Evolutionary conservation across 2,113 vertebrate species (phyloP).

Genomic region (Callospermophilus lateralis): DNA sequence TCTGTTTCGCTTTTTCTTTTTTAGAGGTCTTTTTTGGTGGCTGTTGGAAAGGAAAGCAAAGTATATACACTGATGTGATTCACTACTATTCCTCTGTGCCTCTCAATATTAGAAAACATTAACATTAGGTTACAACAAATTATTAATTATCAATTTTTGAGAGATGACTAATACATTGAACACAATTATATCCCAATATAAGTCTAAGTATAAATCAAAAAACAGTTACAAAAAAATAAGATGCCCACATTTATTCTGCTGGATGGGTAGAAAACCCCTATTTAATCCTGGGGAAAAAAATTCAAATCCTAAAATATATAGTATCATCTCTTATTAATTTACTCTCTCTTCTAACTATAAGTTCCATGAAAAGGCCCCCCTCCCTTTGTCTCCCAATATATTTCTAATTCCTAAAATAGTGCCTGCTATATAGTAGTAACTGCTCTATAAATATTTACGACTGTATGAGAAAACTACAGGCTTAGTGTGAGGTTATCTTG

Average conservation of each 20-base stretch:
- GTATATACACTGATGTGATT: constrained; percentile 1
- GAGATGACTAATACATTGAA: not conserved
- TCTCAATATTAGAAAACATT: not conserved
- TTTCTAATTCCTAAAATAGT: not conserved
- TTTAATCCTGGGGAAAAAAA: constrained; percentile 8
- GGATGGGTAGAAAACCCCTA: not conserved
- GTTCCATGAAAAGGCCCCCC: not conserved
- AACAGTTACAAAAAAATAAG: not conserved
- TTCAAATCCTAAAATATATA: not conserved
- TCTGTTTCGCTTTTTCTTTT: constrained; percentile 88
- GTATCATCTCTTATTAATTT: not conserved
- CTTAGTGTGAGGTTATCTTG: not conserved
- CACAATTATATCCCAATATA: not conserved
- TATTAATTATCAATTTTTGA: not conserved
- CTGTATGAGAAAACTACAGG: not conserved
- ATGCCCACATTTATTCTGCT: not conserved
- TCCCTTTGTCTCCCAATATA: not conserved
- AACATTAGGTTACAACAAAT: not conserved
- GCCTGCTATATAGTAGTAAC: not conserved
- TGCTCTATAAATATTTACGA: not conserved
- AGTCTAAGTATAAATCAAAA: not conserved
- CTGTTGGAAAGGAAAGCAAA: constrained; percentile 83
- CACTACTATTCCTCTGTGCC: not conserved
- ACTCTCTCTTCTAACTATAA: not conserved
- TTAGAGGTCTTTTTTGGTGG: constrained; percentile 92